Evolutionary conservation across 2,888 invertebrate genomes (phyloP).

Genomic region (Mythimna impura): DNA sequence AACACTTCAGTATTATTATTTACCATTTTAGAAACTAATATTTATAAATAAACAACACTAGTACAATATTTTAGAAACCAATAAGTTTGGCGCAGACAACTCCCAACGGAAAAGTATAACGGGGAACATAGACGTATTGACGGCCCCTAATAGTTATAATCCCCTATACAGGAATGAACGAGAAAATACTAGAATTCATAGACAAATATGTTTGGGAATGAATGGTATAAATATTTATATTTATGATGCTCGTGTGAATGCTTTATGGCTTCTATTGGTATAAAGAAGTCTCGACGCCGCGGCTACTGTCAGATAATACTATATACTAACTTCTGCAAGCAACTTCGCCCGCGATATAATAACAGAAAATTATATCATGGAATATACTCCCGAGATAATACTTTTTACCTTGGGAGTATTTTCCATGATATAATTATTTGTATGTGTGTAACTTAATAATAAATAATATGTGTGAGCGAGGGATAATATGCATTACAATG

Average conservation of each 20-base stretch:
- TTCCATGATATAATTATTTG: too few relatives aligned
- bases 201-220: conserved; percentile 1
- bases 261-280: neutral
- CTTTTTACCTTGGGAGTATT: too few relatives aligned
- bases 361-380: too few relatives aligned
- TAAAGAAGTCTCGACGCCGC: neutral
- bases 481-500: too few relatives aligned
- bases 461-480: too few relatives aligned
- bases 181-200: conserved; percentile 13
- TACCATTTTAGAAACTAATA: neutral
- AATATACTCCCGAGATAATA: too few relatives aligned
- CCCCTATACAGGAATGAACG: conserved; percentile 35
- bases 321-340: too few relatives aligned
- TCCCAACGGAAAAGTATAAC: conserved; percentile 54
- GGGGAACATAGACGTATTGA: conserved; percentile 61
- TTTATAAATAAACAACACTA: conserved; percentile 10
- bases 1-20: too few relatives aligned
- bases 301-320: neutral
- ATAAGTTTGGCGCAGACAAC: conserved; percentile 44
- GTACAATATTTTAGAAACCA: conserved; percentile 42
- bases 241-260: neutral
- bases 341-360: too few relatives aligned
- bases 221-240: too few relatives aligned
- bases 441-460: too few relatives aligned
- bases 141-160: conserved; percentile 67